These are phyloP conservation scores for Podotricha telesiphe DNA, from an alignment of 2,888 invertebrate species.

Conservation along the genomic window DNA sequence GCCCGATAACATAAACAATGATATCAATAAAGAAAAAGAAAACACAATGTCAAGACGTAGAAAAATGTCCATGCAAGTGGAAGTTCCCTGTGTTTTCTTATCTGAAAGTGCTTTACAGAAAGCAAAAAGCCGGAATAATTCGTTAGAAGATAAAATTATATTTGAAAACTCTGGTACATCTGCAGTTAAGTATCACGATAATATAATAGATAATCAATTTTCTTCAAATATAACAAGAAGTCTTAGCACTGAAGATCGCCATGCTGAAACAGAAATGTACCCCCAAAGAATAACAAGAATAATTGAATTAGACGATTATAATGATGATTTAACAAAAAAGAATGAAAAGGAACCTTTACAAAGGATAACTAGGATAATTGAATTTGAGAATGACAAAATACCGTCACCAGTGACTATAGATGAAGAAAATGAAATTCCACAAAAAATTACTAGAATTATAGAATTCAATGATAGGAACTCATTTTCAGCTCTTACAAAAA, in stretches of 20 bases:
- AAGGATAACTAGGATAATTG: slow-evolving; percentile 78
- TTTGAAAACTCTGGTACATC: slow-evolving; percentile 63
- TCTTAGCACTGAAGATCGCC: slow-evolving; percentile 51
- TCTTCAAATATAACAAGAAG: slow-evolving; percentile 35
- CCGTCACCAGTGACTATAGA: slow-evolving; percentile 50
- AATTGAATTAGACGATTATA: slow-evolving; percentile 68
- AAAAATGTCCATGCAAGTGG: slow-evolving; percentile 82
- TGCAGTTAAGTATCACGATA: slow-evolving; percentile 33
- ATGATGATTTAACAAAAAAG: slow-evolving; percentile 52
- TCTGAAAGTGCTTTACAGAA: slow-evolving; percentile 78
- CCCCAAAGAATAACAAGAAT: slow-evolving; percentile 76
- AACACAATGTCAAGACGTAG: slow-evolving; percentile 66
- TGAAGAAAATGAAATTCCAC: slow-evolving; percentile 66
- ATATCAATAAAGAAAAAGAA: slow-evolving; percentile 75
- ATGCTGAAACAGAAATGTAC: slow-evolving; percentile 56
- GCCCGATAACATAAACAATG: slow-evolving; percentile 72
- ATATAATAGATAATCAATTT: slow-evolving; percentile 33
- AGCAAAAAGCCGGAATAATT: slow-evolving; percentile 75
- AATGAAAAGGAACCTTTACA: slow-evolving; percentile 64
- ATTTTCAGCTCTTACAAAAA: slow-evolving; percentile 64
- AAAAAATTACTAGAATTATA: slow-evolving; percentile 77
- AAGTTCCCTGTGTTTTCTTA: slow-evolving; percentile 81
- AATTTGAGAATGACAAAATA: slow-evolving; percentile 63
- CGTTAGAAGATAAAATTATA: slow-evolving; percentile 74
- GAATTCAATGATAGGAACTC: slow-evolving; percentile 76